phyloP scores from a whole-genome alignment of 2,888 invertebrate species.

The Tillus elongatus region DNA sequence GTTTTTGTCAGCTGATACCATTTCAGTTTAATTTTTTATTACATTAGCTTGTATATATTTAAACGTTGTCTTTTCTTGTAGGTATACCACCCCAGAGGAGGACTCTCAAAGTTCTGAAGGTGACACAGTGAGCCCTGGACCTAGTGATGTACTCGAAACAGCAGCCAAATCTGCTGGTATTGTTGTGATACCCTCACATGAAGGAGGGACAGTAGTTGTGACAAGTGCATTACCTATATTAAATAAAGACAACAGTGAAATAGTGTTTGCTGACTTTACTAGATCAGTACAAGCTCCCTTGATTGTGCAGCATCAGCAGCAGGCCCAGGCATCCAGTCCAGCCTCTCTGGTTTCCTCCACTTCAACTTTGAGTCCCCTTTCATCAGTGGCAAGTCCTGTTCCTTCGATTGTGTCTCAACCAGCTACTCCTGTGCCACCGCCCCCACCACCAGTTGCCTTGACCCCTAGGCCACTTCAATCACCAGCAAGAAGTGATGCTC shows the following conservation, averaged over 20 bases:
- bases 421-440: conserved; percentile 47
- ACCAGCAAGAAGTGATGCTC: conserved; percentile 43
- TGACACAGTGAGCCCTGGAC: conserved; percentile 45
- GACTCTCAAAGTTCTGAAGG: conserved; percentile 77
- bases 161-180: conserved; percentile 60
- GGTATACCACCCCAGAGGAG: conserved; percentile 82
- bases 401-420: conserved; percentile 40
- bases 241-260: conserved; percentile 35
- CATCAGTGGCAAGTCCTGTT: conserved; percentile 55
- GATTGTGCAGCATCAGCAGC: conserved; percentile 44
- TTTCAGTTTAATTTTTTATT: too few relatives aligned
- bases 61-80: too few relatives aligned
- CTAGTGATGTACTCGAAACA: conserved; percentile 51
- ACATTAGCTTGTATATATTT: too few relatives aligned
- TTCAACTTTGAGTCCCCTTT: conserved; percentile 57
- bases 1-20: too few relatives aligned
- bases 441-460: conserved; percentile 45
- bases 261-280: conserved; percentile 52
- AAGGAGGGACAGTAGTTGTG: conserved; percentile 37
- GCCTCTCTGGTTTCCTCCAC: conserved; percentile 47
- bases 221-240: conserved; percentile 23
- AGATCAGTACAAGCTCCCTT: conserved; percentile 48
- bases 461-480: conserved; percentile 43
- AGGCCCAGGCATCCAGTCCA: conserved; percentile 43
- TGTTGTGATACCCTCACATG: conserved; percentile 55